Base-by-base conservation (phyloP, 2,797 vertebrate genomes). In the Sebastolobus alascanus region DNA sequence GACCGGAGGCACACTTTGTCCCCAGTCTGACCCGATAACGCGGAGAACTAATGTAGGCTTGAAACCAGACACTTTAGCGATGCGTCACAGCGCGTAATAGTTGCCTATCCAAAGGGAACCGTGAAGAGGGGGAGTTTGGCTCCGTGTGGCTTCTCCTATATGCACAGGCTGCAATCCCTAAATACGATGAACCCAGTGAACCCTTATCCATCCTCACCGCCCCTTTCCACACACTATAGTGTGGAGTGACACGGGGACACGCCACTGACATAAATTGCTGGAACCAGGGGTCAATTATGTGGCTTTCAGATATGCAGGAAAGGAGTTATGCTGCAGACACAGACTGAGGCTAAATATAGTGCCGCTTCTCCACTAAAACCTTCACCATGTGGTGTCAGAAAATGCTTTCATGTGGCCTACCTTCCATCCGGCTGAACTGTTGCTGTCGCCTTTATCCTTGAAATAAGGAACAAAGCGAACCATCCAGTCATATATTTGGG, bases 401-500 rank as follows among this genome's bases (percentile, higher is more conserved):
- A 66, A 79, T 70, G 14, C 59, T 83, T 60, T 77, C 77, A 73
- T 79, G 83, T 90, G 90, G 94, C 85, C 93, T 96, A 98, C 98
- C 98, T 99, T 99, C 98, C 98, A 98, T 82, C 98, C 98, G 3
- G 98, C 98, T 14, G 98, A 99, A 95, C 98, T 99, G 95, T 98
- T 99, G 96, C 97, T 99, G 96, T 99, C 98, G 80, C 98, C 98
- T 95, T 99, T 99, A 97, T 99, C 98, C 96, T 98, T 99, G 96
- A 99, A 99, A 94, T 99, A 99, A 91, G 98, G 98, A 92, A 99
- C 98, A 93, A 96, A 98, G 90, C 97, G 97, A 87, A 99, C 98
- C 98, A 99, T 99, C 98, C 98, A 99, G 94, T 99, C 98, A 83
- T 99, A 99, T 85, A 99, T 98, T 87, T 99, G 98, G 68, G 98